These are phyloP conservation scores for Nasonia oneida DNA, from an alignment of 2,888 invertebrate genomes.

Conservation along the genomic window DNA sequence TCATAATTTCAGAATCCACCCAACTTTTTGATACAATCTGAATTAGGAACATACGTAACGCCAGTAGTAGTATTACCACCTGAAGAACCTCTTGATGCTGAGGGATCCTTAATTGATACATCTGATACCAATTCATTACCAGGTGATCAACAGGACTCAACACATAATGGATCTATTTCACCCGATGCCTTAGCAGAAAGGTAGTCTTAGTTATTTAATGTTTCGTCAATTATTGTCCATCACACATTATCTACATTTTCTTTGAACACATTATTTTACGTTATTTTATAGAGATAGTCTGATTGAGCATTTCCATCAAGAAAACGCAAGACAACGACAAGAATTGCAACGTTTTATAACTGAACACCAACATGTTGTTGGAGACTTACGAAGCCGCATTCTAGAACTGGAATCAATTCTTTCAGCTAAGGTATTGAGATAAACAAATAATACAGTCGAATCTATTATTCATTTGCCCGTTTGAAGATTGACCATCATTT, in stretches of 20 bases:
- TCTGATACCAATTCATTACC: conserved; percentile 82
- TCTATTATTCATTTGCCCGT: conserved; percentile 4
- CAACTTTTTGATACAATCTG: conserved; percentile 95
- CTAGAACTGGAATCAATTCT: conserved; percentile 74
- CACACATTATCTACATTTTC: not conserved
- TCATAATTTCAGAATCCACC: conserved; percentile 86
- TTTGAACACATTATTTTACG: not conserved
- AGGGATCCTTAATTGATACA: conserved; percentile 85
- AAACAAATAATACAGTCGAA: conserved; percentile 30
- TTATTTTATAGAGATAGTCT: conserved; percentile 83
- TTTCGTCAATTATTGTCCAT: not conserved
- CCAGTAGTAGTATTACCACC: conserved; percentile 94
- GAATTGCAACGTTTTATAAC: conserved; percentile 73
- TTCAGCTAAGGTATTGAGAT: conserved; percentile 71
- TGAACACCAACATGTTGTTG: conserved; percentile 74
- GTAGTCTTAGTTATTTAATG: conserved; percentile 67
- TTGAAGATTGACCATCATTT: not conserved
- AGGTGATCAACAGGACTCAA: conserved; percentile 74
- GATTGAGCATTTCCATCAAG: conserved; percentile 90
- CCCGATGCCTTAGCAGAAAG: conserved; percentile 80
- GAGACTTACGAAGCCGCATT: conserved; percentile 73
- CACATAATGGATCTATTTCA: conserved; percentile 79
- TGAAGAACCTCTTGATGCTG: conserved; percentile 82
- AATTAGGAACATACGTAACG: conserved; percentile 95
- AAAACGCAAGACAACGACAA: conserved; percentile 86